Evolutionary conservation across 1,140 invertebrate genomes (phyloP).

Genomic region (Laupala kohalensis): DNA sequence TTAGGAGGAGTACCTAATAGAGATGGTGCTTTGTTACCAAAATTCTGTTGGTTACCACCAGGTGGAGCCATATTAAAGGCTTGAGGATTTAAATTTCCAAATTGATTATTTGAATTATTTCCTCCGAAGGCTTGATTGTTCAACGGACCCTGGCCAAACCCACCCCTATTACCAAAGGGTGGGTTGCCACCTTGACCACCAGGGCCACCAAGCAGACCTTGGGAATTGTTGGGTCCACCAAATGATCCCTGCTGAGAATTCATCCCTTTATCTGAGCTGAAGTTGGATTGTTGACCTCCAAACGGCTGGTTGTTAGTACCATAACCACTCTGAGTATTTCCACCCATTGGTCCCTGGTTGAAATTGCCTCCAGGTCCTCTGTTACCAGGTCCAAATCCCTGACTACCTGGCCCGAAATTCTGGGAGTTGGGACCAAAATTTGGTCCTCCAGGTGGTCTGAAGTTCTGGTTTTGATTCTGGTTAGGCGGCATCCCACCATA

Average conservation of each 20-base stretch:
- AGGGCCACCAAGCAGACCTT: not conserved
- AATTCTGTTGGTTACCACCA: not conserved
- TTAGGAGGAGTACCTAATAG: not conserved
- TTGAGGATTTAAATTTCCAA: not conserved
- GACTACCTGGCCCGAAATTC: constrained; percentile 1
- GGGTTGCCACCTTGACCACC: not conserved
- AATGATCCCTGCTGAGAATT: not conserved
- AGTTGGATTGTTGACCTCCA: not conserved
- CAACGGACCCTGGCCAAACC: not conserved
- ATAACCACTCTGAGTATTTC: not conserved
- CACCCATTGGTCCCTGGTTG: not conserved
- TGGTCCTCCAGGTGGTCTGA: constrained; percentile 4
- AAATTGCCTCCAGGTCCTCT: not conserved
- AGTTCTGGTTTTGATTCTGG: not conserved
- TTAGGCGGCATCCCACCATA: not conserved
- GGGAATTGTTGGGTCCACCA: not conserved
- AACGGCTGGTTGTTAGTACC: not conserved
- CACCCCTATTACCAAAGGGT: not conserved
- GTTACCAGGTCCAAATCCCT: constrained; percentile 3
- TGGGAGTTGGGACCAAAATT: constrained; percentile 6
- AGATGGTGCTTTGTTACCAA: not conserved
- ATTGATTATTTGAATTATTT: not conserved
- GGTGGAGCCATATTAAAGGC: not conserved
- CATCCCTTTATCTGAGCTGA: not conserved
- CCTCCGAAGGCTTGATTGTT: not conserved